phyloP scores from a whole-genome alignment of 2,113 vertebrate species.

The Odocoileus virginianus region DNA sequence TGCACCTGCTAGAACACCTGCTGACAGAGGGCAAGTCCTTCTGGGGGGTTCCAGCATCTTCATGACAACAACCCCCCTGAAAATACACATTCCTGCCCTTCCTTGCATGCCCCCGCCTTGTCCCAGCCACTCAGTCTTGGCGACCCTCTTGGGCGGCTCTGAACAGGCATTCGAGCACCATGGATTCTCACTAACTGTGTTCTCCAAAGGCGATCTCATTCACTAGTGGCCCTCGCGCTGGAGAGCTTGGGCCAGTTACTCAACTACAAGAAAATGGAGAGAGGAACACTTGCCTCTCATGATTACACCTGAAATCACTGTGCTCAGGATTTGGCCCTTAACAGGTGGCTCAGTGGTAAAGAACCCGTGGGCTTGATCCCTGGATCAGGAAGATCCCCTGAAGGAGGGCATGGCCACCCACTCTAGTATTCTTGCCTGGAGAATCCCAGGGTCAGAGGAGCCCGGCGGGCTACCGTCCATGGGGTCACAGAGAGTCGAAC shows the following conservation, averaged over 20 bases:
- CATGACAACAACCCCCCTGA: background rate
- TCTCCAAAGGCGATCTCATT: background rate
- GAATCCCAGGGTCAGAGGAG: background rate
- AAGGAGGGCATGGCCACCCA: background rate
- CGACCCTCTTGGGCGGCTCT: background rate
- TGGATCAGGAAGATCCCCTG: background rate
- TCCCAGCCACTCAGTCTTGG: too few relatives aligned
- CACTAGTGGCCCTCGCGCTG: fast-evolving
- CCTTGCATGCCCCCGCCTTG: background rate
- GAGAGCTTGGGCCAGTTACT: background rate
- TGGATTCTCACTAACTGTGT: background rate
- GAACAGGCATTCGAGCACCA: background rate
- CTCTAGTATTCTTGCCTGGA: background rate
- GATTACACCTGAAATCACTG: fast-evolving
- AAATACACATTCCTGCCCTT: background rate
- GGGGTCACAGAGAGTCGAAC: background rate
- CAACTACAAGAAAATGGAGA: background rate
- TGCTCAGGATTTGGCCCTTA: background rate
- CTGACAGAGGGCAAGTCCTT: background rate
- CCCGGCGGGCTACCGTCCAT: background rate
- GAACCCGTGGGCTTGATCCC: background rate
- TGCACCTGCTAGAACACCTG: background rate
- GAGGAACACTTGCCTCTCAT: background rate
- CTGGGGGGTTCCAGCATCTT: background rate
- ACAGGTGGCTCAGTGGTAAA: background rate